These are phyloP conservation scores for Antennarius striatus DNA, from an alignment of 2,113 vertebrate species.

Conservation along the genomic window DNA sequence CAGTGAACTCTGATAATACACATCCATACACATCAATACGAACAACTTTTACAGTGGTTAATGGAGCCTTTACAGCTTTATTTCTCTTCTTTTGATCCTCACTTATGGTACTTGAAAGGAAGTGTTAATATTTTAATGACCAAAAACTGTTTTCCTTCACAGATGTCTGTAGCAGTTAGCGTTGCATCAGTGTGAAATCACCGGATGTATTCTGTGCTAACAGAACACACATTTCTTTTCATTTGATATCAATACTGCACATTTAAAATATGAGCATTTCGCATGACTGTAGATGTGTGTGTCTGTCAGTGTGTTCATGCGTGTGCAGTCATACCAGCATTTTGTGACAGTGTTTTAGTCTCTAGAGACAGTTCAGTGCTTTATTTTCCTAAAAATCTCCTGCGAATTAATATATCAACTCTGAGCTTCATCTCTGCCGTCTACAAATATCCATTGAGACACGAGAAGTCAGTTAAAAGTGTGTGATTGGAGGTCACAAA, in stretches of 20 bases:
- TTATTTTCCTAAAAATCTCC: too few relatives aligned
- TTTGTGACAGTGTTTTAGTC: conserved; percentile 15
- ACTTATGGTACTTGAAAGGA: conserved; percentile 53
- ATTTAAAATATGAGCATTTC: conserved; percentile 14
- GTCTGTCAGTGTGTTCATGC: not conserved
- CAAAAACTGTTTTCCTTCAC: conserved; percentile 73
- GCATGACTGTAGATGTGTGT: not conserved
- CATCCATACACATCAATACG: not conserved
- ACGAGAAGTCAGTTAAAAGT: not conserved
- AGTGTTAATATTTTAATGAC: conserved; percentile 66
- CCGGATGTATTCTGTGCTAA: not conserved
- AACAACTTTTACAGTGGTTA: too few relatives aligned
- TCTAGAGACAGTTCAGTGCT: too few relatives aligned
- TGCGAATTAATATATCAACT: not conserved
- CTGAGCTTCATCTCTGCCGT: not conserved
- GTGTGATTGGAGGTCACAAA: too few relatives aligned
- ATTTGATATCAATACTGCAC: conserved; percentile 17
- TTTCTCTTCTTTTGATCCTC: conserved; percentile 12
- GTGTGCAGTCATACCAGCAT: conserved; percentile 12
- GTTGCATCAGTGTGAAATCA: too few relatives aligned
- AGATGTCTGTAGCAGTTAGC: conserved; percentile 34
- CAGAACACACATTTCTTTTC: conserved; percentile 34
- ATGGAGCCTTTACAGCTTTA: conserved; percentile 3
- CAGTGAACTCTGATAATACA: conserved; percentile 11
- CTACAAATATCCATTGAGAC: not conserved